Base-by-base conservation (phyloP, 2,888 invertebrate genomes). In the Drosophila trichaetosa region DNA sequence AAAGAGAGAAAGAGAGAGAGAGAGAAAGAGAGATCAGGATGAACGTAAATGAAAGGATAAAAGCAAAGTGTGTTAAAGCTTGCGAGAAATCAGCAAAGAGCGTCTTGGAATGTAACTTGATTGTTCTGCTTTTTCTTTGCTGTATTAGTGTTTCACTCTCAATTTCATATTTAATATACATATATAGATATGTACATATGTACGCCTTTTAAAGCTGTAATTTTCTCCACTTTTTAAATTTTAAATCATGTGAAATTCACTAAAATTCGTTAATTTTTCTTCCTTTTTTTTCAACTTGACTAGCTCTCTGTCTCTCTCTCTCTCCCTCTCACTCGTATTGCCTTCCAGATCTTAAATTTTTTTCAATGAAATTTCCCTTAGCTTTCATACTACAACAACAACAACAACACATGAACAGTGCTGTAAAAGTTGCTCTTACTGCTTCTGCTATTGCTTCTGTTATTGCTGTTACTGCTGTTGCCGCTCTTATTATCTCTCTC, bases 361-460 rank as follows among this genome's bases (percentile, higher is more conserved):
- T 51, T 31, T 53, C 34, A 70, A 69, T 70, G 49, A 64, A 63
- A 62, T 73, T 38, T 69, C 42, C 36, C 53, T 53, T 13, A 40
- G 33, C 64, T 11, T 51, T 36, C 40, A 46, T 1, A 21, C 48
- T 18, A 29, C 16, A 10, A 18, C 29, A 21, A 29, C 16, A 10
- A 18, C 29, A 21, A 8, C 31, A 53, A 86, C 79, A 79, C 87
- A 74, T 81, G 71, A 86, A 61, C 66, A 60, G 56, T 59, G 34
- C 18, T 24, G 54, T 8, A 46, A 46, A 16, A 24, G 46, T 24
- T 54, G 53, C 42, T 69, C 61, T 63, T 60, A 40, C 34, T 56
- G 60, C 80, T 36, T 2, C 1, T 40, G 40, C 11, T 42, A 11
- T 6, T 42, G 40, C n/a, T 40, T 40, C n/a, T 42, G 42, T 21